Conservation (phyloP, 2,888 invertebrate species). For the Pocota personata region DNA sequence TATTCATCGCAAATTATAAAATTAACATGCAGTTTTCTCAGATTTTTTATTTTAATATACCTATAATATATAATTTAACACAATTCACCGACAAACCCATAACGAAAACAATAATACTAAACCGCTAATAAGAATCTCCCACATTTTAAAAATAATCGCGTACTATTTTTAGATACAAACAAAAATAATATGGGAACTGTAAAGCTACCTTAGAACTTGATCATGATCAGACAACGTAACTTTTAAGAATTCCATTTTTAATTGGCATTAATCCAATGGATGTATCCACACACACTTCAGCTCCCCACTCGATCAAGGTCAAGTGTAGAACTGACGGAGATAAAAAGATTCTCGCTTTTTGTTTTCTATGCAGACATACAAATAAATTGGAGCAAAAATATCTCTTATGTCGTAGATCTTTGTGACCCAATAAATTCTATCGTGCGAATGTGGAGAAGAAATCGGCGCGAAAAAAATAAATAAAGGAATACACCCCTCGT, state of each 20-base stretch:
- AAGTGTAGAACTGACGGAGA: constrained; percentile 19
- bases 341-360: not conserved
- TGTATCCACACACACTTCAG: not conserved
- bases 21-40: not conserved
- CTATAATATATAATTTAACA: too few relatives aligned
- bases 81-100: not conserved
- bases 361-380: not conserved
- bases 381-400: constrained; percentile 20
- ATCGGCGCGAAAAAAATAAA: not conserved
- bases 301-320: constrained; percentile 38
- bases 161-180: constrained; percentile 1
- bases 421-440: constrained; percentile 28
- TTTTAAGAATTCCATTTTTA: not conserved
- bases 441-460: not conserved
- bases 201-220: constrained; percentile 13
- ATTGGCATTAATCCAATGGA: constrained; percentile 34
- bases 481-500: not conserved
- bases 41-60: not conserved
- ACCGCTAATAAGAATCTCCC: not conserved
- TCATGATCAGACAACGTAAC: not conserved
- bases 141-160: constrained; percentile 5
- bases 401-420: constrained; percentile 2
- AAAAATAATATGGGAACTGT: not conserved
- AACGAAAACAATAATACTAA: not conserved
- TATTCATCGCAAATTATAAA: not conserved